These are phyloP conservation scores for Metellina segmentata DNA, from an alignment of 2,888 invertebrate species.

Conservation along the genomic window DNA sequence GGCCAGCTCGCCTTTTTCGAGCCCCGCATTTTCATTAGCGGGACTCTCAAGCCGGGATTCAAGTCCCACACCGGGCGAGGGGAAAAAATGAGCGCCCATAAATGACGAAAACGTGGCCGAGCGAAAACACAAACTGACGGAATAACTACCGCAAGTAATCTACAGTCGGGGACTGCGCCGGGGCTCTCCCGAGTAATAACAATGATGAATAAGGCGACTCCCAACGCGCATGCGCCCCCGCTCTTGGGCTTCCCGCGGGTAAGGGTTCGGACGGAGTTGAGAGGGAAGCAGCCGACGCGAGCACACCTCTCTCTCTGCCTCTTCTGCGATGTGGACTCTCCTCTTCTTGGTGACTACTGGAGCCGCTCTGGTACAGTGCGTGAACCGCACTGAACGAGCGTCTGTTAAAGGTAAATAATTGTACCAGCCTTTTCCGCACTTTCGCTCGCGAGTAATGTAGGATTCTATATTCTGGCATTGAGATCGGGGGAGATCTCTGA, in stretches of 20 bases:
- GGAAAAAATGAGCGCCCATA: slow-evolving; percentile 17
- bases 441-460: too few species aligned
- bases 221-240: slow-evolving; percentile 43
- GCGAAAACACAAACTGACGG: slow-evolving; percentile 42
- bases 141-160: slow-evolving; percentile 49
- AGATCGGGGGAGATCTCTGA: too few species aligned
- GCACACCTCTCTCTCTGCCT: slow-evolving; percentile 25
- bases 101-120: slow-evolving; percentile 44
- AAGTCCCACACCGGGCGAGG: background rate
- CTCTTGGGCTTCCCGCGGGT: slow-evolving; percentile 25
- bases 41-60: background rate
- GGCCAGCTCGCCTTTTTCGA: too few species aligned
- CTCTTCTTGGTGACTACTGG: slow-evolving; percentile 42
- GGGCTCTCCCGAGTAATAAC: slow-evolving; percentile 31
- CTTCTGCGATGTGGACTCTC: slow-evolving; percentile 48
- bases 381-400: slow-evolving; percentile 56
- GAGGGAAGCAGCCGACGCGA: background rate
- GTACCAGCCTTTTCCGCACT: background rate
- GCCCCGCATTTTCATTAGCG: background rate
- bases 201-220: slow-evolving; percentile 33
- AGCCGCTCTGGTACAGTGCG: slow-evolving; percentile 32
- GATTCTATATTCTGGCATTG: too few species aligned
- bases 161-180: background rate
- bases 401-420: slow-evolving; percentile 69
- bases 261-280: slow-evolving; percentile 20